Evolutionary conservation across 2,888 invertebrate species (phyloP).

Genomic region (Anagyrus pseudococci): DNA sequence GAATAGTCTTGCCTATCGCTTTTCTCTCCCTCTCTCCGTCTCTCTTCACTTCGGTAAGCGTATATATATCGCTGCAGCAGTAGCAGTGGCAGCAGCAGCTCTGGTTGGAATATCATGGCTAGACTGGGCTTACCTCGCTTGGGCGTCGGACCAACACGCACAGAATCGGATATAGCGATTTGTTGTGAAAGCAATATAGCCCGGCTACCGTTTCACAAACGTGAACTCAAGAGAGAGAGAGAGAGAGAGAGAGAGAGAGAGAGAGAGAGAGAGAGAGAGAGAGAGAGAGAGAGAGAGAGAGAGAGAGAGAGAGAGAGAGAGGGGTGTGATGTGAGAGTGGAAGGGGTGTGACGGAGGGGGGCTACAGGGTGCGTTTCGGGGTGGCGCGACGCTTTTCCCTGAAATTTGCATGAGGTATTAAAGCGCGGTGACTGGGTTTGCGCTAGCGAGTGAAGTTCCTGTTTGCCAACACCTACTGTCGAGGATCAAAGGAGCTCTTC

Average conservation of each 20-base stretch:
- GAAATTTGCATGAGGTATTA: constrained; percentile 63
- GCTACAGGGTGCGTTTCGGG: background rate
- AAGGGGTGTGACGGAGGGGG: constrained; percentile 1
- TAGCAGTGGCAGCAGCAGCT: no score
- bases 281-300: no score
- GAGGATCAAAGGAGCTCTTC: constrained; percentile 61
- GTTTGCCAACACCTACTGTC: constrained; percentile 60
- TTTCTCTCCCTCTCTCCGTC: background rate
- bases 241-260: constrained; percentile 40
- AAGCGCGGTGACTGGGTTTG: constrained; percentile 58
- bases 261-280: constrained; percentile 39
- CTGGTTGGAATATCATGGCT: constrained; percentile 44
- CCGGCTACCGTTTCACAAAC: constrained; percentile 47
- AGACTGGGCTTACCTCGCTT: no score
- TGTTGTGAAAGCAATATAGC: constrained; percentile 61
- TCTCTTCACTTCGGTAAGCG: background rate
- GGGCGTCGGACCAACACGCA: constrained; percentile 28
- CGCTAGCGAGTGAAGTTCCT: constrained; percentile 56
- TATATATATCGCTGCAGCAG: no score
- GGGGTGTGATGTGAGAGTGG: no score
- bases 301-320: no score
- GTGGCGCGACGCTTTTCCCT: constrained; percentile 51
- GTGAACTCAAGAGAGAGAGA: no score
- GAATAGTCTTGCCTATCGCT: constrained; percentile 15
- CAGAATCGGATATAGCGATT: constrained; percentile 59